Evolutionary conservation across 2,113 vertebrate genomes (phyloP), one percentile per base, ranked within the genome.

Genomic region (Colinus virginianus): DNA sequence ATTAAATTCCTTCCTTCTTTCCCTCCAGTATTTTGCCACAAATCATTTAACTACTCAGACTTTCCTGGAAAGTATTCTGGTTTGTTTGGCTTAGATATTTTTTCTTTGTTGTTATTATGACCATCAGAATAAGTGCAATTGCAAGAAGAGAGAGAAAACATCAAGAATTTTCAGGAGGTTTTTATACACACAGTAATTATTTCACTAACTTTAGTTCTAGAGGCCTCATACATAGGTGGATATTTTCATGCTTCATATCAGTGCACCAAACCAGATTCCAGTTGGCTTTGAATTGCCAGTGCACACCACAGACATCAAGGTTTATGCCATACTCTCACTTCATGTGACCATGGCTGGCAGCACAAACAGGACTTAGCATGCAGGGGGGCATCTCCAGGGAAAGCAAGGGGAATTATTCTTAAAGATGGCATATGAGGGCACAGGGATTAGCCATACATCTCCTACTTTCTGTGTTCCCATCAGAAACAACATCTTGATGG

Each of bases 161-260:
- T 8, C 4, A 42, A 42, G 38, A 63, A 55, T 67, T 77, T 51
- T 66, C 30, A 62, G 55, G 45, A 49, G 2, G 34, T 46, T 62
- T 62, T 66, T 49, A 51, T 45, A 36, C 69, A 17, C 28, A 18
- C 9, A 79, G 59, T 6, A 32, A 45, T 48, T 34, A 48, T 61
- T 56, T 46, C 13, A 19, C 34, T 23, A 40, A 3, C 2, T 0
- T n/a, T 36, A 43, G 63, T 7, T 3, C 74, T 58, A 62, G 17
- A 4, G 7, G 22, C 3, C 32, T 5, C 30, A 71, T n/a, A 68
- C 23, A 36, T 4, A 22, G 0, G 1, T 0, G 3, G 26, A 55
- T 13, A 2, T 18, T 77, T 42, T 40, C 20, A 23, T 0, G 0
- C 66, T 59, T 20, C 8, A 3, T 12, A 19, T 2, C 0, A 0